Evolutionary conservation across 2,797 vertebrate species (phyloP).

Genomic region (Eupleurogrammus muticus): DNA sequence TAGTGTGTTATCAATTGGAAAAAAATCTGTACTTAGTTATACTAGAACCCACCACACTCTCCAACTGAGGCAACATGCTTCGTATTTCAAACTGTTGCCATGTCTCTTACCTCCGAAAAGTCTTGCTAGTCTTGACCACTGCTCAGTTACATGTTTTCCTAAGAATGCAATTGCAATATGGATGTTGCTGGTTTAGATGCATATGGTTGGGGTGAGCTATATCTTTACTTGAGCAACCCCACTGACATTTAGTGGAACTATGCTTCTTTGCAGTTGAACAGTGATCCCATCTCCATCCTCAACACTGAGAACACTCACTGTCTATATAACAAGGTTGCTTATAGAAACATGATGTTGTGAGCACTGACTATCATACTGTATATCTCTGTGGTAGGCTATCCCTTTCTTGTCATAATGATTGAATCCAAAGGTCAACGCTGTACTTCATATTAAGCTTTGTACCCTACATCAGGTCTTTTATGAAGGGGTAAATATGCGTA

Average conservation of each 20-base stretch:
- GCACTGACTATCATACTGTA: background rate
- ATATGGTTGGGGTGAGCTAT: background rate
- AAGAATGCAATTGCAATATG: background rate
- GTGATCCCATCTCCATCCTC: background rate
- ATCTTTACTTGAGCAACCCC: background rate
- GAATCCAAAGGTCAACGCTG: conserved; percentile 13
- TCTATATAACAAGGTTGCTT: background rate
- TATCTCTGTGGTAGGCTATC: background rate
- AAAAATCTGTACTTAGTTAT: background rate
- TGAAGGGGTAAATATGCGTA: conserved; percentile 5
- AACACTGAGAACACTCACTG: conserved; percentile 2
- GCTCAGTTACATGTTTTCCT: background rate
- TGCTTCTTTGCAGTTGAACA: conserved; percentile 5
- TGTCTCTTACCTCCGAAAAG: background rate
- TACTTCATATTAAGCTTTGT: conserved; percentile 9
- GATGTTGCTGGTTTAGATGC: background rate
- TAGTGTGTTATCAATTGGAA: no score
- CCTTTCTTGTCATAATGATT: conserved; percentile 14
- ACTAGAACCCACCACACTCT: background rate
- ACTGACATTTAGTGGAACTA: background rate
- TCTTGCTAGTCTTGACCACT: background rate
- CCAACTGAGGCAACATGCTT: no score
- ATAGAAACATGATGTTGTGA: conserved; percentile 6
- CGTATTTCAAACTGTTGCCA: no score
- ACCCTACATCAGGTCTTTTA: conserved; percentile 11